phyloP scores from a whole-genome alignment of 2,113 vertebrate species.

The Amazona vittata region DNA sequence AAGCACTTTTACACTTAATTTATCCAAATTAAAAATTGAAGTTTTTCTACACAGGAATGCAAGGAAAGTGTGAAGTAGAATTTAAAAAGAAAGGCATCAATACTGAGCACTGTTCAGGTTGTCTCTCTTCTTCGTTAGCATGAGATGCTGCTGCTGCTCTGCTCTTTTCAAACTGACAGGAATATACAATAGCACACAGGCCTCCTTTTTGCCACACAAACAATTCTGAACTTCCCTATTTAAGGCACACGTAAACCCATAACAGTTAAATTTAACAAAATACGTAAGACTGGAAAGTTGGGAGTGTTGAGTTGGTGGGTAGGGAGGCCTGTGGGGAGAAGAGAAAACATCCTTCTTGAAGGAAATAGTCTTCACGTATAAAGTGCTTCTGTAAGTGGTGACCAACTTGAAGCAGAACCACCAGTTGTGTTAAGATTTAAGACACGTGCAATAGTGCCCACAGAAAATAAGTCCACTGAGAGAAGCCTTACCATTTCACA shows the following conservation, averaged over 20 bases:
- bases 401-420: neutral
- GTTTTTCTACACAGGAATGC: neutral
- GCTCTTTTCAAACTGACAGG: neutral
- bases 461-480: neutral
- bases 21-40: neutral
- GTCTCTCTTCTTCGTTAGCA: neutral
- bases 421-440: neutral
- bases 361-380: neutral
- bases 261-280: neutral
- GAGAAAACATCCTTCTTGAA: neutral
- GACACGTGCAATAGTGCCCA: neutral
- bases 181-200: neutral
- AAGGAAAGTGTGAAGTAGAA: neutral
- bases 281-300: neutral
- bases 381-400: neutral
- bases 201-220: neutral
- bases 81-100: neutral
- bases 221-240: neutral
- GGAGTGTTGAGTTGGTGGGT: neutral
- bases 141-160: neutral
- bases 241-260: neutral
- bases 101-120: neutral
- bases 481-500: neutral
- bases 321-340: neutral
- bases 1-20: neutral